Evolutionary conservation across 2,888 invertebrate species (phyloP), one percentile per base, ranked within the genome.

Genomic region (Euplagia quadripunctaria): DNA sequence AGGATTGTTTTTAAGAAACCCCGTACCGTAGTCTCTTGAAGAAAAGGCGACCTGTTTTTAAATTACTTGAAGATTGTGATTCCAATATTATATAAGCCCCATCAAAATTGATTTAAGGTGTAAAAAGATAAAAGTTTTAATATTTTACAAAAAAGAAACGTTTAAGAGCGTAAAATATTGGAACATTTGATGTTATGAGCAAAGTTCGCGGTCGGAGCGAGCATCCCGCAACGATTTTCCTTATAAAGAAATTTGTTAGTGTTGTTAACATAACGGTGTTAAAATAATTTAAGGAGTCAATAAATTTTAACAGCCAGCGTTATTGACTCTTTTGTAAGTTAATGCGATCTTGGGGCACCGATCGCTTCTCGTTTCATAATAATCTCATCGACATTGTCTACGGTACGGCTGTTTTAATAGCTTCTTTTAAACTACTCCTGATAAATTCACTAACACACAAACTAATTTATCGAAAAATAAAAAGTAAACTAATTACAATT

Each of bases 241-340:
- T 91, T 90, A 89, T 88, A 89, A 91, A 91, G 90, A 90, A 91
- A 93, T 92, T 92, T 90, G 91, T 91, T 91, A 90, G 90, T 91
- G 89, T 91, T 91, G 91, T 93, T 91, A 92, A 90, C 90, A 90
- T 90, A 91, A 92, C 88, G 90, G 90, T 85, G 91, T 90, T 92
- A 90, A 93, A 93, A 93, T 94, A 92, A 94, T 94, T 93, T 93
- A 94, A 91, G 89, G 86, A 86, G 85, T 88, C 88, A 79, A 92
- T 94, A 93, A 95, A 94, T 88, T 93, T 93, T 93, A 92, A 94
- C 87, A 91, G 87, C 91, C 88, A 83, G 79, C 88, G 88, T 89
- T 92, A 93, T 91, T 92, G 92, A 92, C 90, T 89, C 85, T 90
- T 89, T 87, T 80, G 86, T 86, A 89, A 91, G 91, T 90, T 94